These are phyloP conservation scores for Sander lucioperca DNA, from an alignment of 2,113 vertebrate species.

Conservation along the genomic window DNA sequence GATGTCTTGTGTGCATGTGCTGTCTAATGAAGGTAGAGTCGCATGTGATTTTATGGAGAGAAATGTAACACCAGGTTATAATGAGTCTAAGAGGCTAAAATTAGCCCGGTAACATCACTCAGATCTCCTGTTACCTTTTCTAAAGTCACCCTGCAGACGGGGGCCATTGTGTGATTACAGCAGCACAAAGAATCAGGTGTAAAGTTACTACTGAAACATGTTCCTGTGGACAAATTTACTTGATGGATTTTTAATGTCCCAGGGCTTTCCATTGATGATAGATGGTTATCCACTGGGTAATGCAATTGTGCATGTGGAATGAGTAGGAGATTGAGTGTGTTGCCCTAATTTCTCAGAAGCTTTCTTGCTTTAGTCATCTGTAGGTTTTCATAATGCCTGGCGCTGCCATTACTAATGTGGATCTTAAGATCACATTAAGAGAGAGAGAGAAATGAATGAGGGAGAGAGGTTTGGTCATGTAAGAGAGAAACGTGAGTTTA, in stretches of 20 bases:
- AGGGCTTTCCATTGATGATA: conserved; percentile 68
- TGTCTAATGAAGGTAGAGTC: conserved; percentile 40
- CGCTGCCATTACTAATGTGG: conserved; percentile 38
- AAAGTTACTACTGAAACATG: conserved; percentile 71
- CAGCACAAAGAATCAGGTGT: conserved; percentile 71
- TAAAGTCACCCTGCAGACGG: conserved; percentile 64
- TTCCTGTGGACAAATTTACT: conserved; percentile 71
- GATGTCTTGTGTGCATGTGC: conserved; percentile 24
- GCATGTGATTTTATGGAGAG: conserved; percentile 56
- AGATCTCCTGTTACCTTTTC: conserved; percentile 71
- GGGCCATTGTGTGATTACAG: conserved; percentile 70
- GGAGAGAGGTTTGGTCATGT: conserved; percentile 16
- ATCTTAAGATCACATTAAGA: conserved; percentile 34
- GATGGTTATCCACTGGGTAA: conserved; percentile 64
- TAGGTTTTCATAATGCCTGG: conserved; percentile 56
- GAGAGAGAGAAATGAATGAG: conserved; percentile 24
- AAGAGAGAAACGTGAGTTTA: too few relatives aligned
- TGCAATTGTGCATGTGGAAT: conserved; percentile 57
- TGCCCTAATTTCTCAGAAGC: conserved; percentile 65
- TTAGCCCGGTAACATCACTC: conserved; percentile 65
- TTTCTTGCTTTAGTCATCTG: conserved; percentile 54
- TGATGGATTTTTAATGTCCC: conserved; percentile 78
- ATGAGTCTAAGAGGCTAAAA: conserved; percentile 70
- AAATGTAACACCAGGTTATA: conserved; percentile 71
- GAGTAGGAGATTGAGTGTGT: conserved; percentile 46